Conservation (phyloP, 1,140 invertebrate species). For the Aphelinus certus region DNA sequence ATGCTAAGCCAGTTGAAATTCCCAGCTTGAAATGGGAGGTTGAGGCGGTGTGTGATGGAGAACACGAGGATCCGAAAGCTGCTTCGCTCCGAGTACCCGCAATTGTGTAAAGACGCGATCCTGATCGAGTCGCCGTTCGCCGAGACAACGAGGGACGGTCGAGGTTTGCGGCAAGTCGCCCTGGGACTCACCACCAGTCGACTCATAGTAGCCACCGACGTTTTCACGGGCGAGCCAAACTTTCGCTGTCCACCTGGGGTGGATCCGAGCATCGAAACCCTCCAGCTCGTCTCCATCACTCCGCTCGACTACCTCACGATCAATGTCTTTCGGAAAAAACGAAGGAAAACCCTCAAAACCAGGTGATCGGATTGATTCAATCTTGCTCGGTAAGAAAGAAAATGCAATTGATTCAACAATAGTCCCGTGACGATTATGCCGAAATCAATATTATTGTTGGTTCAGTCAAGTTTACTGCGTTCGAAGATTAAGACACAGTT, state of each 20-base stretch:
- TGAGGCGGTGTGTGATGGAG: conserved; percentile 47
- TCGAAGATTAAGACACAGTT: too few relatives aligned
- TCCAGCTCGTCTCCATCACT: conserved; percentile 70
- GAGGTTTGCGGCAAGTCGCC: conserved; percentile 68
- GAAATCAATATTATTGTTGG: too few relatives aligned
- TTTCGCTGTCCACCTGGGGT: conserved; percentile 50
- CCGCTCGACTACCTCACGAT: conserved; percentile 68
- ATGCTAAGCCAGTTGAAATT: too few relatives aligned
- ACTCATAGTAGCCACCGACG: conserved; percentile 68
- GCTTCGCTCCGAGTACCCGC: conserved; percentile 68
- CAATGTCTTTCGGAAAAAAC: conserved; percentile 67
- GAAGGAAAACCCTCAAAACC: conserved; percentile 68
- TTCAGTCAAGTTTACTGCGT: too few relatives aligned
- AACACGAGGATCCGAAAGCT: conserved; percentile 69
- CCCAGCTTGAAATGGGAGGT: too few relatives aligned
- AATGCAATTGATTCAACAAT: background rate
- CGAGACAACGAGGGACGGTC: conserved; percentile 70
- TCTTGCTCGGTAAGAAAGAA: background rate
- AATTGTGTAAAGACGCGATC: conserved; percentile 65
- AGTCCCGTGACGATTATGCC: too few relatives aligned
- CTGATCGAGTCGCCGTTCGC: conserved; percentile 72
- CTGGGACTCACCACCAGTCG: conserved; percentile 69
- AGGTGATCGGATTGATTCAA: conserved; percentile 55
- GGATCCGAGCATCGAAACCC: conserved; percentile 68
- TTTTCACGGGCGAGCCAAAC: conserved; percentile 53